phyloP scores from a whole-genome alignment of 2,797 vertebrate genomes.

The Sebastes melanostomus region DNA sequence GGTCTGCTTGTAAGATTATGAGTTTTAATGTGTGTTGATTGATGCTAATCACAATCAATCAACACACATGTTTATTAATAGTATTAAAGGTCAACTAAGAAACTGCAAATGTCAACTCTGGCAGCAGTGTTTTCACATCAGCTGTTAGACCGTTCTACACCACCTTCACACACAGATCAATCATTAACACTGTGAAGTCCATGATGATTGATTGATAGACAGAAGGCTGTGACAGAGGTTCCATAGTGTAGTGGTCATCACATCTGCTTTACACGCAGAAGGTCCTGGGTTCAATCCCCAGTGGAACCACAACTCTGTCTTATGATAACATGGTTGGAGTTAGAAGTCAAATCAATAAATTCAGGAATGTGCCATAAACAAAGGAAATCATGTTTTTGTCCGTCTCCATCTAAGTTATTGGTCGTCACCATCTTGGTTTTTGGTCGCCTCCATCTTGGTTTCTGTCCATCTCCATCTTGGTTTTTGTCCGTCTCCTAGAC shows the following conservation, averaged over 20 bases:
- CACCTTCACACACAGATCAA: background rate
- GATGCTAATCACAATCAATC: background rate
- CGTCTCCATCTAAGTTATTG: no score
- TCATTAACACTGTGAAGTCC: background rate
- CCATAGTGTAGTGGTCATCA: constrained; percentile 66
- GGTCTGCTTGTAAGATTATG: background rate
- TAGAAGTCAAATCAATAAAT: no score
- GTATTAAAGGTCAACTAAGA: background rate
- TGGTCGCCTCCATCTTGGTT: no score
- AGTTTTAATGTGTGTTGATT: background rate
- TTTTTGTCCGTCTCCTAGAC: no score
- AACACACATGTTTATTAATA: background rate
- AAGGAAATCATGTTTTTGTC: no score
- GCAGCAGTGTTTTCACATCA: background rate
- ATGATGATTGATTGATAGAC: no score
- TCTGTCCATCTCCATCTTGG: no score
- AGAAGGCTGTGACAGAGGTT: background rate
- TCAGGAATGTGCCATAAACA: no score
- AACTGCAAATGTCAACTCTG: no score
- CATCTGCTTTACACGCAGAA: constrained; percentile 78
- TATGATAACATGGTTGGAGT: no score
- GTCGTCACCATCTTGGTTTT: no score
- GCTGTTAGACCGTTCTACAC: background rate
- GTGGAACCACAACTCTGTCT: constrained; percentile 46
- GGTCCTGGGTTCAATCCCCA: constrained; percentile 76